A percentile compares a stretch with the other conserved stretches of the same genome.
Evolutionary conservation across 2,888 invertebrate species (phyloP).

Genomic region (Eupithecia subfuscata): DNA sequence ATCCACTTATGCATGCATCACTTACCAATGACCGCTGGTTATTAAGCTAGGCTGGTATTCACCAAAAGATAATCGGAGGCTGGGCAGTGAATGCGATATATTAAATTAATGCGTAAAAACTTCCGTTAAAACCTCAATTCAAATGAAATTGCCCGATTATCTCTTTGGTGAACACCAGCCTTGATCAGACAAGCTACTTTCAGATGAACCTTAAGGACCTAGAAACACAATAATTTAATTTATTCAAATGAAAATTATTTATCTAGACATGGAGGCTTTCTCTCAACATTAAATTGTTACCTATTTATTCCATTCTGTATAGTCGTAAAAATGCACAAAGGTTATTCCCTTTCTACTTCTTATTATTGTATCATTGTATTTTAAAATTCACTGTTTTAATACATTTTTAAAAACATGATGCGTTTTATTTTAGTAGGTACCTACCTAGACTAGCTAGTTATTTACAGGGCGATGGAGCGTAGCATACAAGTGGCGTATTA

Average conservation of each 20-base stretch:
- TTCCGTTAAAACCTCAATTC: no score
- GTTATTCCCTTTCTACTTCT: slow-evolving; percentile 35
- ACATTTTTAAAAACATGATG: slow-evolving; percentile 71
- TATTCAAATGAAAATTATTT: neutral
- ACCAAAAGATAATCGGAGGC: no score
- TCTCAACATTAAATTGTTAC: neutral
- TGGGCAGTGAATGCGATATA: no score
- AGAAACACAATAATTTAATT: neutral
- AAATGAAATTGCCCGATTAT: no score
- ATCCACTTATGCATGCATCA: neutral
- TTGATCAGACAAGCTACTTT: no score
- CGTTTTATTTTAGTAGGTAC: slow-evolving; percentile 23
- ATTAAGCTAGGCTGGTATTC: neutral
- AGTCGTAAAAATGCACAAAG: slow-evolving; percentile 29
- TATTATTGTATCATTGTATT: slow-evolving; percentile 63
- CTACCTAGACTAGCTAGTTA: no score
- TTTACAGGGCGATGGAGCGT: no score
- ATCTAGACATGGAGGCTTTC: neutral
- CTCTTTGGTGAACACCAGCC: no score
- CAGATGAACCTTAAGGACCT: no score
- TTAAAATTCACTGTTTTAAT: slow-evolving; percentile 77
- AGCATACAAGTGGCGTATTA: no score
- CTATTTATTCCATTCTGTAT: slow-evolving; percentile 13
- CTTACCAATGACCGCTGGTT: neutral
- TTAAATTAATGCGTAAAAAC: no score